Evolutionary conservation across 2,113 vertebrate genomes (phyloP).

Genomic region (Copsychus sechellarum): DNA sequence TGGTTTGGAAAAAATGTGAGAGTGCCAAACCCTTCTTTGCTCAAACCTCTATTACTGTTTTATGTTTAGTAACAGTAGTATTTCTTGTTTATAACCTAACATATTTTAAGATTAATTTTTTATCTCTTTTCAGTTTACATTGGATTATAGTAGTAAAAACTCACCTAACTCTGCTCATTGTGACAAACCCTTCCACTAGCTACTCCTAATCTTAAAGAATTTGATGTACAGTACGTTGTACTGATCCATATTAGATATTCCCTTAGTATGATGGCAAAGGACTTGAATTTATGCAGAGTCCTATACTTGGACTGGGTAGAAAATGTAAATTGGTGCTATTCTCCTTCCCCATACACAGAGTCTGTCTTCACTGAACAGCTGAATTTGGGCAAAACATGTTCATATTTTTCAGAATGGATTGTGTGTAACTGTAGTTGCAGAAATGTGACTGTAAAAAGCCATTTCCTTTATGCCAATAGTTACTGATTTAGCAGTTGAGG

Average conservation of each 20-base stretch:
- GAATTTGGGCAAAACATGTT: neutral
- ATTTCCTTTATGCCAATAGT: no score
- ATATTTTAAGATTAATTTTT: neutral
- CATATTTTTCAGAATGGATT: neutral
- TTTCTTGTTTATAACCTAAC: neutral
- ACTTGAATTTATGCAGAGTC: neutral
- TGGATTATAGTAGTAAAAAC: neutral
- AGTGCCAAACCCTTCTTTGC: neutral
- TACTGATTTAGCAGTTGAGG: no score
- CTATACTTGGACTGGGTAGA: neutral
- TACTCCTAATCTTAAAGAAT: neutral
- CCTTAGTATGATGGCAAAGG: neutral
- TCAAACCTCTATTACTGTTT: neutral
- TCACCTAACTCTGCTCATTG: neutral
- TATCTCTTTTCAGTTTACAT: neutral
- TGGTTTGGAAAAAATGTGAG: neutral
- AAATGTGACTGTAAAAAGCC: neutral
- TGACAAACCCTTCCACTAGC: neutral
- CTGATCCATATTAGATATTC: neutral
- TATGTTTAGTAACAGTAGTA: neutral
- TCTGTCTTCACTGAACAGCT: neutral
- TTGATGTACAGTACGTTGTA: neutral
- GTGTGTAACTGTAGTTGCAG: rapidly evolving
- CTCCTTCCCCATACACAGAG: neutral
- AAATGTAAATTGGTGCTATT: neutral